These are phyloP conservation scores for Thamnaconus septentrionalis DNA, from an alignment of 2,113 vertebrate species.

Conservation along the genomic window DNA sequence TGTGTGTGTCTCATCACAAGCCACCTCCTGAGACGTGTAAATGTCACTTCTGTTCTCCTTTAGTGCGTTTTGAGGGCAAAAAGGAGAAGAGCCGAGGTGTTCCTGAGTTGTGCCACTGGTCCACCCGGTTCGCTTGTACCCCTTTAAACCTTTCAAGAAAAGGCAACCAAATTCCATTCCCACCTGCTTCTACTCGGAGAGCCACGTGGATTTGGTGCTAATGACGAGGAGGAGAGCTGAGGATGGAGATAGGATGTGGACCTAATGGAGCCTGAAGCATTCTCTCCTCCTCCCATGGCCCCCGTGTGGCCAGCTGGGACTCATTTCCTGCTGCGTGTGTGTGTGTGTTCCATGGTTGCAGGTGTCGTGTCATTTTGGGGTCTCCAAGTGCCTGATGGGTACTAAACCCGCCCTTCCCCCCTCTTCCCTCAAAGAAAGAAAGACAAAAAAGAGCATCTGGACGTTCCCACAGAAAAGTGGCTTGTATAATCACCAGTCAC, in stretches of 20 bases:
- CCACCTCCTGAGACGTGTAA: conserved; percentile 33
- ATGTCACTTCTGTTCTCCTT: conserved; percentile 36
- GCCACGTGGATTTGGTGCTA: conserved; percentile 55
- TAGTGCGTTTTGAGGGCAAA: not conserved
- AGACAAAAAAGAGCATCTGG: conserved; percentile 67
- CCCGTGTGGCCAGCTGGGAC: not conserved
- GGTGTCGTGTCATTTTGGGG: conserved; percentile 53
- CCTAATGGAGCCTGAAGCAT: conserved; percentile 67
- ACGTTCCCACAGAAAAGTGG: conserved; percentile 27
- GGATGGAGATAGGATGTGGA: conserved; percentile 42
- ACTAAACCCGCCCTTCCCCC: conserved; percentile 8
- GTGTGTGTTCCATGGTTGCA: conserved; percentile 57
- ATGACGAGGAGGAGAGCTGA: conserved; percentile 51
- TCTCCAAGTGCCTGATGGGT: conserved; percentile 42
- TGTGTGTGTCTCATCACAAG: not conserved
- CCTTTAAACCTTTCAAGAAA: too few species aligned
- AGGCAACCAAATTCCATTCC: not conserved
- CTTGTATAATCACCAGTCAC: conserved; percentile 50
- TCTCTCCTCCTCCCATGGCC: conserved; percentile 42
- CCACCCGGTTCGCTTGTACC: too few species aligned
- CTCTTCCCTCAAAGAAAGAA: conserved; percentile 17
- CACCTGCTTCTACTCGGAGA: conserved; percentile 51
- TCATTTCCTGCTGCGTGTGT: conserved; percentile 37
- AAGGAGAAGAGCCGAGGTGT: not conserved
- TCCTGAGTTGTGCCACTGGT: too few species aligned